phyloP scores from a whole-genome alignment of 2,797 vertebrate genomes.

The Macrochelys suwanniensis region DNA sequence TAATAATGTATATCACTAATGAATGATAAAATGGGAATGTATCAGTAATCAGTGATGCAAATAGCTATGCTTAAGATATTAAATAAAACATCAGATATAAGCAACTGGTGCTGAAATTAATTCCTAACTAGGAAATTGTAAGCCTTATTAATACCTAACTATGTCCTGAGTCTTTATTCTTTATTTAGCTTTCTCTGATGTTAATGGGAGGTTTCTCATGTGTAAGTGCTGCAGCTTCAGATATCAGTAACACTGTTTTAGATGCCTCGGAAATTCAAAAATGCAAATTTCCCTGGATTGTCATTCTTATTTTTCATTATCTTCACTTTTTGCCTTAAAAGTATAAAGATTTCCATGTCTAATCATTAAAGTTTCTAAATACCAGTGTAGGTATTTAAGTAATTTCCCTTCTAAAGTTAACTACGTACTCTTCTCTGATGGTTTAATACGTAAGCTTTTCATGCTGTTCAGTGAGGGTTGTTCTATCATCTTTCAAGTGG shows the following conservation, averaged over 20 bases:
- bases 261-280: slow-evolving; percentile 41
- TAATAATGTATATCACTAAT: background rate
- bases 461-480: background rate
- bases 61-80: background rate
- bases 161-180: background rate
- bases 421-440: slow-evolving; percentile 53
- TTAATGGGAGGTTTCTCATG: slow-evolving; percentile 17
- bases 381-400: slow-evolving; percentile 53
- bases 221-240: background rate
- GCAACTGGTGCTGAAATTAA: background rate
- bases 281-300: background rate
- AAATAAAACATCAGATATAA: background rate
- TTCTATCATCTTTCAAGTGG: slow-evolving; percentile 2
- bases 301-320: background rate
- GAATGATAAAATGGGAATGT: background rate
- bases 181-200: background rate
- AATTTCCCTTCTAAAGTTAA: slow-evolving; percentile 67
- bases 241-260: slow-evolving; percentile 33
- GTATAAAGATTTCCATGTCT: slow-evolving; percentile 31
- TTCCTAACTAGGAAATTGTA: background rate
- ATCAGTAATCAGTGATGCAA: background rate
- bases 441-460: slow-evolving; percentile 46
- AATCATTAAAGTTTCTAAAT: slow-evolving; percentile 61
- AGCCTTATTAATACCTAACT: background rate
- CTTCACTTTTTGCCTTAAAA: slow-evolving; percentile 36